Percentiles rank a stretch among this genome's conserved stretches.
These are phyloP conservation scores for Xanthorhoe spadicearia DNA, from an alignment of 2,888 invertebrate genomes.

Conservation along the genomic window DNA sequence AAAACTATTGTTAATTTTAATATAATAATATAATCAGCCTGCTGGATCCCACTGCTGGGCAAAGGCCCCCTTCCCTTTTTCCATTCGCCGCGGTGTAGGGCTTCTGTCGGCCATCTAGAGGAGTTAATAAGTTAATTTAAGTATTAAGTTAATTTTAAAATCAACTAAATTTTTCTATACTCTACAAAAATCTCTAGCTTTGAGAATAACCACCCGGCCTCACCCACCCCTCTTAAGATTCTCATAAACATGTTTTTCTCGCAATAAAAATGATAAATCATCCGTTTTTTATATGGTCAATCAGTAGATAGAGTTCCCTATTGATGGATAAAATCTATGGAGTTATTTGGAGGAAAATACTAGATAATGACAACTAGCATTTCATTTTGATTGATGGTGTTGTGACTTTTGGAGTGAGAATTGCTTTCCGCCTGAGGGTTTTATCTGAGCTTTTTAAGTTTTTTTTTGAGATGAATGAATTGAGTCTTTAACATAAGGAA, in stretches of 20 bases:
- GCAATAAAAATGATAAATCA: conserved; percentile 85
- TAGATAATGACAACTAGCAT: conserved; percentile 52
- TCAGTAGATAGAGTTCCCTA: conserved; percentile 79
- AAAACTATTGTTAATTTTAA: no score
- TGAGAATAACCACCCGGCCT: conserved; percentile 50
- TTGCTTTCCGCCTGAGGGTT: conserved; percentile 47
- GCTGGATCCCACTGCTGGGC: no score
- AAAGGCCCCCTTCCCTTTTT: no score
- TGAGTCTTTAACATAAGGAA: no score
- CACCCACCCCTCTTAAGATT: conserved; percentile 77
- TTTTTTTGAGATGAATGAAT: no score
- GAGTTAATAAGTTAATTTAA: no score
- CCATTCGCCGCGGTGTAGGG: no score
- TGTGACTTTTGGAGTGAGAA: conserved; percentile 44
- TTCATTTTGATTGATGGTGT: conserved; percentile 58
- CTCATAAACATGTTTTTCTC: conserved; percentile 85
- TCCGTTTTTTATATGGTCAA: conserved; percentile 84
- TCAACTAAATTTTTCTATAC: no score
- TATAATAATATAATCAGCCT: no score
- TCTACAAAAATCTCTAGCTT: neutral
- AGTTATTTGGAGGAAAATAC: conserved; percentile 57
- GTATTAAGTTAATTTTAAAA: no score
- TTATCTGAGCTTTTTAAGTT: conserved; percentile 25
- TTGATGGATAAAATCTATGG: conserved; percentile 74
- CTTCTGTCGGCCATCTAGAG: no score